Conservation (phyloP, 2,888 invertebrate species). For the Synanthedon myopaeformis region DNA sequence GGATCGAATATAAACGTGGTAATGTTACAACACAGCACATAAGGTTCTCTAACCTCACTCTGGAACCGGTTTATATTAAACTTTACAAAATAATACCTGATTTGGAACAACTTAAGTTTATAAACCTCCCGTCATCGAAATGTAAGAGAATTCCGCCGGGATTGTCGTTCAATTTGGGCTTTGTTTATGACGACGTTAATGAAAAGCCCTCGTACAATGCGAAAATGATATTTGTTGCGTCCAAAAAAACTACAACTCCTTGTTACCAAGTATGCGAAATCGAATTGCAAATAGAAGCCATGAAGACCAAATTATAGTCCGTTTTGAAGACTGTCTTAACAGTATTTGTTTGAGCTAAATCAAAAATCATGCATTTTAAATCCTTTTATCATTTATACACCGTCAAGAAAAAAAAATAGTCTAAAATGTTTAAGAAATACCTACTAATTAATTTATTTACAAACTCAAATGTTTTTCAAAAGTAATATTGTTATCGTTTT, state of each 20-base stretch:
- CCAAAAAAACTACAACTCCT: conserved; percentile 48
- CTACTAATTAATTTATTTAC: too few relatives aligned
- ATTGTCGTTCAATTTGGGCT: conserved; percentile 41
- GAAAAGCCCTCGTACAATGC: conserved; percentile 35
- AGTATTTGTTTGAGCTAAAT: too few relatives aligned
- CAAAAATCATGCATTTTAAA: too few relatives aligned
- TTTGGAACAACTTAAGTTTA: conserved; percentile 47
- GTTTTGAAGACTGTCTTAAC: too few relatives aligned
- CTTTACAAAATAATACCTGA: conserved; percentile 49
- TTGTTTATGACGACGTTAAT: conserved; percentile 49
- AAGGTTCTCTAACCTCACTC: conserved; percentile 44
- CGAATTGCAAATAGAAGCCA: conserved; percentile 35
- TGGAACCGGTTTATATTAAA: conserved; percentile 51
- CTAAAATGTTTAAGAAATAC: too few relatives aligned
- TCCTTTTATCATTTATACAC: too few relatives aligned
- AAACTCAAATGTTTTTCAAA: too few relatives aligned
- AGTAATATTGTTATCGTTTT: too few relatives aligned
- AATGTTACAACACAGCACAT: conserved; percentile 38
- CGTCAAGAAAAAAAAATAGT: too few relatives aligned
- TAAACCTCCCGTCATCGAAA: conserved; percentile 40
- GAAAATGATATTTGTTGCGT: conserved; percentile 53
- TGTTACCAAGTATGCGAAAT: conserved; percentile 60
- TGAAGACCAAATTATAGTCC: conserved; percentile 23
- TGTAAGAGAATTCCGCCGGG: conserved; percentile 54
- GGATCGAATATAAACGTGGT: conserved; percentile 45